phyloP scores from a whole-genome alignment of 2,113 vertebrate genomes.

The Sialia sialis region DNA sequence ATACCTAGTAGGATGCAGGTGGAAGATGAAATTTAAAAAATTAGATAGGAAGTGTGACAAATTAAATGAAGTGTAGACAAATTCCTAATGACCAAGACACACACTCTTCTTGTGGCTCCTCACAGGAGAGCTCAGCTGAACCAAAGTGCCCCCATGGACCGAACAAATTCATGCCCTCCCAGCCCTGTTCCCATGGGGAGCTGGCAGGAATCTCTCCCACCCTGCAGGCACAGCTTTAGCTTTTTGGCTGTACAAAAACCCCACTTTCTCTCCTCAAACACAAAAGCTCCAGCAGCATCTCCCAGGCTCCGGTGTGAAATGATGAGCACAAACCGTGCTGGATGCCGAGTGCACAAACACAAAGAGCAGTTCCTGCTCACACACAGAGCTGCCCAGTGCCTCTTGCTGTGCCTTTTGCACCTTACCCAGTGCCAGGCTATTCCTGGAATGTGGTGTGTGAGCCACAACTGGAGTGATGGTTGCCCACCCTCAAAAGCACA shows the following conservation, averaged over 20 bases:
- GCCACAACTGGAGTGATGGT: accelerated
- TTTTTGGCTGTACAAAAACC: background rate
- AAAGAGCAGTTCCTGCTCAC: background rate
- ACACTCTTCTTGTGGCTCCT: background rate
- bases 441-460: accelerated
- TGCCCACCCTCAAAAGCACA: background rate
- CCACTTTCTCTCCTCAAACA: background rate
- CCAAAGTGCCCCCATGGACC: background rate
- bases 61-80: background rate
- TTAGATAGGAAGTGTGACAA: no score
- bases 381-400: background rate
- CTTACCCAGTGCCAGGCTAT: background rate
- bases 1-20: background rate
- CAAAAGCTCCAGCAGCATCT: background rate
- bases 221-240: background rate
- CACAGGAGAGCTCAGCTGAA: background rate
- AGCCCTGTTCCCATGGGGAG: background rate
- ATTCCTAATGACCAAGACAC: background rate
- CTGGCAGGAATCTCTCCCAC: background rate
- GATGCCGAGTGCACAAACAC: background rate
- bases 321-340: background rate
- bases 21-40: no score
- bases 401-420: background rate
- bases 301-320: background rate
- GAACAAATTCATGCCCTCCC: background rate